Base-by-base conservation (phyloP, 2,888 invertebrate genomes). In the Nymphalis urticae region DNA sequence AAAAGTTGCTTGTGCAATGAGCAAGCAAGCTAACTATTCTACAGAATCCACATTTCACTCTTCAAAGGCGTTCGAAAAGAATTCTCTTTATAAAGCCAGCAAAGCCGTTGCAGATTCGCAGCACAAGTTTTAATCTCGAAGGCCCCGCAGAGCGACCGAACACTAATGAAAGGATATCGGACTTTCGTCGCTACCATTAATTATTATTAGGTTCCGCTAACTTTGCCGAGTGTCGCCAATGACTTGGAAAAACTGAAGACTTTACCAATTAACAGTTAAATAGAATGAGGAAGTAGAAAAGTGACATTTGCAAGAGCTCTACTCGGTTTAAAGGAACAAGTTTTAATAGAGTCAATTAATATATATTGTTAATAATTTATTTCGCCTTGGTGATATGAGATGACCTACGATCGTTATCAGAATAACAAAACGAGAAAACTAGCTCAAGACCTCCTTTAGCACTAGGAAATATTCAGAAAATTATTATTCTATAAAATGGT, bases 141-240 rank as follows among this genome's bases (percentile, higher is more conserved):
- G 77, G 84, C 82, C 80, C 81, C 80, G 81, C 77, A 79, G 81
- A 77, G 80, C 80, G 85, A 80, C 85, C 84, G 86, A 82, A 84
- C 86, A 80, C 88, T 92, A 92, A 91, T 92, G 92, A 92, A 92
- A 92, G 91, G 91, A 90, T 91, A 91, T 91, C 90, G 89, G 88
- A 85, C 87, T 89, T 90, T 87, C 87, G 82, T 85, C 85, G 83
- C 77, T 80, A 78, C 90, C 91, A 92, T 91, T 92, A 89, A 90
- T 92, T 91, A 92, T 91, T 92, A 91, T 91, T 91, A 92, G 88
- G 85, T 84, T 82, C 80, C 82, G 84, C 80, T 79, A 87, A 89
- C 85, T 88, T 88, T 77, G 74, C 80, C 76, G 80, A 79, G 83
- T 85, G 82, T 85, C 86, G 80, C 82, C 85, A 83, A 86, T 88